A percentile compares a stretch with the other conserved stretches of the same genome.
Evolutionary conservation across 23 tunicate genomes (phyloP).

Genomic region (Diplosoma virens): DNA sequence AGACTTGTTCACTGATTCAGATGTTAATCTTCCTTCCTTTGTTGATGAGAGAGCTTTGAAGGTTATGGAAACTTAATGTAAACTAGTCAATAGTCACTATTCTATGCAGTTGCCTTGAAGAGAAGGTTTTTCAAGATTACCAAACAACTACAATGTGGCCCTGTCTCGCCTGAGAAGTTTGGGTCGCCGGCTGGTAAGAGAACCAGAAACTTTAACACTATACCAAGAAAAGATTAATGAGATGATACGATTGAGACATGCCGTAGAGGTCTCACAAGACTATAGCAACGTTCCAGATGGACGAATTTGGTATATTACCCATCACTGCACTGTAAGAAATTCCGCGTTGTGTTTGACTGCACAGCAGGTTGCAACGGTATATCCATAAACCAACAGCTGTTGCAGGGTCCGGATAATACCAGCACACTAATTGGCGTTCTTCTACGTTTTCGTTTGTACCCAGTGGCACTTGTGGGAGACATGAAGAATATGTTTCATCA

Average conservation of each 20-base stretch:
- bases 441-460: constrained; percentile 5
- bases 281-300: too few relatives aligned
- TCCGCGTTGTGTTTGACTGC: constrained; percentile 30
- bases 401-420: constrained; percentile 33
- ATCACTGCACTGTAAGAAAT: constrained; percentile 29
- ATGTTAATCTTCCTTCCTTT: background rate
- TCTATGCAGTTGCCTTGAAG: constrained; percentile 2
- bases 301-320: constrained; percentile 46
- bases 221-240: constrained; percentile 29
- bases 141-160: constrained; percentile 23
- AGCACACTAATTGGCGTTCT: constrained; percentile 25
- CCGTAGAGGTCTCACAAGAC: background rate
- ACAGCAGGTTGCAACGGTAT: constrained; percentile 9
- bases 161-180: constrained; percentile 2
- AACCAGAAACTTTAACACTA: background rate
- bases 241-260: background rate
- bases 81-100: constrained; percentile 2
- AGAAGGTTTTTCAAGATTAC: background rate
- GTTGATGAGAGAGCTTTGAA: background rate
- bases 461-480: constrained; percentile 15
- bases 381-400: constrained; percentile 16
- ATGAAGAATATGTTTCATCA: constrained; percentile 24
- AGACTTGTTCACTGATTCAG: background rate
- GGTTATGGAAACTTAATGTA: background rate
- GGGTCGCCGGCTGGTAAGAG: background rate